These are phyloP conservation scores for Calephelis nemesis DNA, from an alignment of 1,140 invertebrate species.

Conservation along the genomic window DNA sequence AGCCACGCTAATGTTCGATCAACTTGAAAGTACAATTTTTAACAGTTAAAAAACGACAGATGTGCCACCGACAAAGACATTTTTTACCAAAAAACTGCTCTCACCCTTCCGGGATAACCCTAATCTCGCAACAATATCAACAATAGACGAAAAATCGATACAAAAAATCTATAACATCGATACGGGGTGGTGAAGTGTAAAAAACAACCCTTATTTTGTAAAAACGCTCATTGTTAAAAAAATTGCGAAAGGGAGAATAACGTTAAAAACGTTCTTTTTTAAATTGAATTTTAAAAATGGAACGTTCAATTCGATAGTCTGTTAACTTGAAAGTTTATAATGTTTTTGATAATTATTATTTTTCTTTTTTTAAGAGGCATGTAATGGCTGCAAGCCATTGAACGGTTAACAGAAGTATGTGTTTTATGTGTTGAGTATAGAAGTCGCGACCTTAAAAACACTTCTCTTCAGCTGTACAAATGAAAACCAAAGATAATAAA, in stretches of 20 bases:
- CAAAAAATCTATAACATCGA: slow-evolving; percentile 18
- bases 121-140: slow-evolving; percentile 9
- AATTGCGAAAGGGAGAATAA: neutral
- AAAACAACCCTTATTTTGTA: slow-evolving; percentile 16
- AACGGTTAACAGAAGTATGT: too few species aligned
- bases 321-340: too few species aligned
- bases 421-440: too few species aligned
- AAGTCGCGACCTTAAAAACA: too few species aligned
- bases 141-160: slow-evolving; percentile 16
- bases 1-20: neutral
- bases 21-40: slow-evolving; percentile 9
- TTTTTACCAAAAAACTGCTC: slow-evolving; percentile 11
- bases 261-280: slow-evolving; percentile 3
- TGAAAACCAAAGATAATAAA: too few species aligned
- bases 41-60: slow-evolving; percentile 9
- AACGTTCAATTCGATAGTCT: slow-evolving; percentile 5
- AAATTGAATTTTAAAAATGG: slow-evolving; percentile 16
- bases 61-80: slow-evolving; percentile 9
- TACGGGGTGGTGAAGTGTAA: slow-evolving; percentile 13
- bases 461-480: too few species aligned
- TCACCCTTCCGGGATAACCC: slow-evolving; percentile 14
- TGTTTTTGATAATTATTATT: too few species aligned
- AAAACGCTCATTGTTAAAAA: slow-evolving; percentile 1
- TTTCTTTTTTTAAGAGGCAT: too few species aligned
- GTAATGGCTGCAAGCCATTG: too few species aligned